Base-by-base conservation (phyloP, 2,113 vertebrate species). In the Bos indicus region DNA sequence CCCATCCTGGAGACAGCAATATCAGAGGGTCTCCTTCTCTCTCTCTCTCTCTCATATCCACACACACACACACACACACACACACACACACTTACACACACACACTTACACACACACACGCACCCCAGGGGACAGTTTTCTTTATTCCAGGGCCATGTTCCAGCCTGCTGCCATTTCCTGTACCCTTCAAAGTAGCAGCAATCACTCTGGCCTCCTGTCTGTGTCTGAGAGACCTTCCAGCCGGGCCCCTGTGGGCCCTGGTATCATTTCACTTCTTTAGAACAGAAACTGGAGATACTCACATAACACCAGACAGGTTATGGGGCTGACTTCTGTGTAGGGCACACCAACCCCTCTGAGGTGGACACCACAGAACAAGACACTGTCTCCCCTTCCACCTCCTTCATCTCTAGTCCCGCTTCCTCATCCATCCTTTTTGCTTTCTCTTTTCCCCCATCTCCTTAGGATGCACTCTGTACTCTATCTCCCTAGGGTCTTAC, bases 291-390 rank as follows among this genome's bases (percentile, higher is more conserved):
- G 40, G 59, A 62, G 30, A 77, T 64, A 51, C 26, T 56, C 43
- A 6, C 1, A 4, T 48, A 19, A 71, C 4, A 54, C 12, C 64
- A n/a, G 33, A 78, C 0, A 8, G 6, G 7, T 14, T 12, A 5
- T 0, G n/a, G 86, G 15, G n/a, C 87, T 23, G 14, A 54, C 26
- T 15, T 59, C 46, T 46, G 25, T 25, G 36, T 4, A 33, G 40
- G 36, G n/a, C 0, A 15, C 6, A 21, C 2, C 2, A 0, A 13
- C 19, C n/a, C 74, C n/a, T 36, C 64, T 15, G 57, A 54, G 43
- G 74, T 11, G 23, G 52, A 78, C 6, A 3, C 46, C 21, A 16
- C 12, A 30, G 52, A 40, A 33, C 54, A 30, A 43, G 56, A 13
- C 16, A 0, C 51, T 48, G 46, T 78, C 71, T 28, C 59, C 26